Percentiles rank a stretch among this genome's conserved stretches.
phyloP scores from a whole-genome alignment of 2,888 invertebrate species.

The Drosophila maculinotata region DNA sequence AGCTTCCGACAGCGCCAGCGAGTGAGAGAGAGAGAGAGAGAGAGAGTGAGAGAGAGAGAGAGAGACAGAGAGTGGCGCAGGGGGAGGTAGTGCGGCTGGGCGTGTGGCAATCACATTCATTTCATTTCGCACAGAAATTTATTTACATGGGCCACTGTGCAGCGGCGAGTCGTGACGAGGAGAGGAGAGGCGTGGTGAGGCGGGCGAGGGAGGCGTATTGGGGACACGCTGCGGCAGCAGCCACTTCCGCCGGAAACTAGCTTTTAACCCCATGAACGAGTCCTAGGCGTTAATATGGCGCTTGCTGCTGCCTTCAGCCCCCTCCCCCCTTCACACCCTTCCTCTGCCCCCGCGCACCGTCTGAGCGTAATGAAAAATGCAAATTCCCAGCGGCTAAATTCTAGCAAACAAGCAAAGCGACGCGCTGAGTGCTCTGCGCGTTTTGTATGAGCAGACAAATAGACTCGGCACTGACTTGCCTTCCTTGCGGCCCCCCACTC shows the following conservation, averaged over 20 bases:
- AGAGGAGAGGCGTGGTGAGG: not conserved
- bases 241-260: conserved; percentile 82
- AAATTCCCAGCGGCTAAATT: conserved; percentile 84
- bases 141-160: conserved; percentile 64
- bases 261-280: conserved; percentile 80
- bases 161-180: too few species aligned
- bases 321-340: not conserved
- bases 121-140: conserved; percentile 81
- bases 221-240: conserved; percentile 73
- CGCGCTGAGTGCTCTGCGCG: conserved; percentile 66
- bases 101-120: conserved; percentile 80
- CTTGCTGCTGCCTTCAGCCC: conserved; percentile 32
- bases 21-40: not conserved
- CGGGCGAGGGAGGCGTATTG: conserved; percentile 22
- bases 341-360: conserved; percentile 38
- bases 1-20: conserved; percentile 62
- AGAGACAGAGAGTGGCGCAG: not conserved
- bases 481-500: not conserved
- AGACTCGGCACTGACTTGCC: conserved; percentile 65
- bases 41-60: not conserved
- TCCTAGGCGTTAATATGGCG: conserved; percentile 79
- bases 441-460: conserved; percentile 67
- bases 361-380: conserved; percentile 83
- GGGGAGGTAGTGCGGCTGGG: conserved; percentile 35
- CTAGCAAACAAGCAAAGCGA: conserved; percentile 81